Evolutionary conservation across 2,797 vertebrate species (phyloP).

Genomic region (Aphelocoma californica): DNA sequence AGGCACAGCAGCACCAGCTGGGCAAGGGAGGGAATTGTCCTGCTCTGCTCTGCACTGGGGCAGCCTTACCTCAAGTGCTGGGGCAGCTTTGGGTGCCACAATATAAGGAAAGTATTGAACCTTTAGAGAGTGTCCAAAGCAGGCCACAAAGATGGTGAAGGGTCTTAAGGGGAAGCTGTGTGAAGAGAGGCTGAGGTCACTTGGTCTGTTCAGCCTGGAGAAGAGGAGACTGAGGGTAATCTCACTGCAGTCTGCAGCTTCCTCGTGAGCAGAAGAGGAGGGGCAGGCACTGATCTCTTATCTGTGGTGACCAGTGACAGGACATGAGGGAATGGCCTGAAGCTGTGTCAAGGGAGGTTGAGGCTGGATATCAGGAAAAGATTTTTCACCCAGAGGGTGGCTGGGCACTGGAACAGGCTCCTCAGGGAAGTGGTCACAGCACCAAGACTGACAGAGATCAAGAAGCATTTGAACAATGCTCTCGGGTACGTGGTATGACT

Average conservation of each 20-base stretch:
- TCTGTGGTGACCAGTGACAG: rapidly evolving
- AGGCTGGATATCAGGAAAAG: background rate
- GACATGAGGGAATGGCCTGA: rapidly evolving
- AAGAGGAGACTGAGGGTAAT: rapidly evolving
- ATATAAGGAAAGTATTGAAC: rapidly evolving
- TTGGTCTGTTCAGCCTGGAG: background rate
- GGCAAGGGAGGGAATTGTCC: background rate
- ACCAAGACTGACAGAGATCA: background rate
- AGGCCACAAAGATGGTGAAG: rapidly evolving
- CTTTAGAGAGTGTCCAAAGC: rapidly evolving
- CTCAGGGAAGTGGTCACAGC: background rate
- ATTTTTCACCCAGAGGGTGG: rapidly evolving
- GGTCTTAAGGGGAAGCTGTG: rapidly evolving
- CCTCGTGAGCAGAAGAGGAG: rapidly evolving
- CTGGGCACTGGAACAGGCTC: background rate
- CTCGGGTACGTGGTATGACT: background rate
- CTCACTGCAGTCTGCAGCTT: background rate
- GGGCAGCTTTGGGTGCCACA: background rate
- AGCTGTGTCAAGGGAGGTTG: background rate
- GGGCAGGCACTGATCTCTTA: background rate
- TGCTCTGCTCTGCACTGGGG: background rate
- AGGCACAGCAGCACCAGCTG: background rate
- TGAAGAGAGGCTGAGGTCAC: background rate
- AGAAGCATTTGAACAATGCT: background rate
- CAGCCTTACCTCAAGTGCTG: rapidly evolving